Percentiles rank a stretch among this genome's conserved stretches.
These are phyloP conservation scores for Sclerurus mexicanus DNA, from an alignment of 2,113 vertebrate species.

Conservation along the genomic window DNA sequence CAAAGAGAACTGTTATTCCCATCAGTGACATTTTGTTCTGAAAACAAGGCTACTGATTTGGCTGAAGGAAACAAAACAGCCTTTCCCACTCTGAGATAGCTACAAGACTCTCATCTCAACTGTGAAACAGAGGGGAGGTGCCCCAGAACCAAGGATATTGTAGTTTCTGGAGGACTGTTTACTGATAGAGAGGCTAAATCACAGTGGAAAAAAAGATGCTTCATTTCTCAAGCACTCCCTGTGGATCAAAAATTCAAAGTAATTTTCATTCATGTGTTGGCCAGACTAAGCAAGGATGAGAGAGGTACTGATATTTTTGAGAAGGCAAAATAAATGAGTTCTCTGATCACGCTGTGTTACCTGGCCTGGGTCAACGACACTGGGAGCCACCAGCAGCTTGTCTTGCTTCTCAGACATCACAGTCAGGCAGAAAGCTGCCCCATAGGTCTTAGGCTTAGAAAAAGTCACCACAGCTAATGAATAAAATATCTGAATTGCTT, in stretches of 20 bases:
- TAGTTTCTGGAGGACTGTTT: not conserved
- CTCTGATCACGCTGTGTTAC: not conserved
- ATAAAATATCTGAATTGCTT: not conserved
- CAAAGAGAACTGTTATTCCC: slow-evolving; percentile 52
- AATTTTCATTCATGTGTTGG: not conserved
- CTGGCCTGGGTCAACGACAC: not conserved
- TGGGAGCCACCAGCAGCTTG: not conserved
- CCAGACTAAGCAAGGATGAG: not conserved
- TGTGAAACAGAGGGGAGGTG: not conserved
- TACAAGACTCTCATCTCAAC: slow-evolving; percentile 6
- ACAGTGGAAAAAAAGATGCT: not conserved
- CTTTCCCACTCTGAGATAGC: slow-evolving; percentile 30
- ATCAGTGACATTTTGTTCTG: slow-evolving; percentile 70
- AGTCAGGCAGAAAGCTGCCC: not conserved
- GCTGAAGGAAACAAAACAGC: slow-evolving; percentile 59
- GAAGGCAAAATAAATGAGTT: not conserved
- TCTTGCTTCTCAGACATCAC: not conserved
- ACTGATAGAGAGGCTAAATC: not conserved
- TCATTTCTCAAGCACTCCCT: not conserved
- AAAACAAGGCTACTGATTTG: slow-evolving; percentile 78
- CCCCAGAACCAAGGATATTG: slow-evolving; percentile 24
- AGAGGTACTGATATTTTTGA: not conserved
- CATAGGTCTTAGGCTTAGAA: not conserved
- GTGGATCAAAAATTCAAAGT: not conserved
- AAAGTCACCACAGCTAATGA: not conserved